Base-by-base conservation (phyloP, 1,140 invertebrate genomes). In the Drosophila kohkoa region DNA sequence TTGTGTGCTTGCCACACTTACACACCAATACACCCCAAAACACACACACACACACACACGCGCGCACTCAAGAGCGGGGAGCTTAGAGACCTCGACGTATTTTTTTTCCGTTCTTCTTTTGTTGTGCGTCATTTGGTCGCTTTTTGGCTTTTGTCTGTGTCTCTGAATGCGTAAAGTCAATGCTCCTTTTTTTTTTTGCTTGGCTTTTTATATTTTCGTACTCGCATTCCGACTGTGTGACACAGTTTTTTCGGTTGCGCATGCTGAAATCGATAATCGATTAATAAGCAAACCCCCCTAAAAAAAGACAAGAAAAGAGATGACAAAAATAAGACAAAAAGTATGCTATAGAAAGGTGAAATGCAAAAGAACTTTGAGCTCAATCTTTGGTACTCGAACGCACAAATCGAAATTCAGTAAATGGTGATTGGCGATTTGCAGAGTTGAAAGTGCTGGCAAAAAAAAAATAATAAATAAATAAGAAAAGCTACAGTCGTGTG, bases 1-100 rank as follows among this genome's bases (percentile, higher is more conserved):
- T 82, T 82, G 75, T 72, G 48, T 71, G 65, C 79, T 77, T 69
- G 25, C 46, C 49, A 58, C 70, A 25, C 55, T 16, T 20, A 30
- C 15, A 43, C 67, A 43, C 67, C 67, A 54, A 60, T 66, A 55
- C 51, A 46, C 38, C 48, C 52, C 43, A 60, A 28, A 20, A n/a
- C 25, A 20, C 46, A 38, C 49, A 58, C 70, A 25, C 55, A 28
- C 30, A 30, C 15, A 43, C 67, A 43, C 67, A 71, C 48, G 62
- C 72, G 51, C 51, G 32, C 32, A 54, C 52, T 35, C 54, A 16
- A 20, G 10, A n/a, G 35, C 38, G 5, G 32, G 32, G 32, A 38
- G 30, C 63, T 30, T 52, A 71, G 62, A 70, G 55, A 58, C 28
- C 41, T 43, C 20, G n/a, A 5, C 41, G 41, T 43, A 25, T 25